Evolutionary conservation across 2,888 invertebrate species (phyloP), one percentile per base, ranked within the genome.

Genomic region (Capitulum mitella): DNA sequence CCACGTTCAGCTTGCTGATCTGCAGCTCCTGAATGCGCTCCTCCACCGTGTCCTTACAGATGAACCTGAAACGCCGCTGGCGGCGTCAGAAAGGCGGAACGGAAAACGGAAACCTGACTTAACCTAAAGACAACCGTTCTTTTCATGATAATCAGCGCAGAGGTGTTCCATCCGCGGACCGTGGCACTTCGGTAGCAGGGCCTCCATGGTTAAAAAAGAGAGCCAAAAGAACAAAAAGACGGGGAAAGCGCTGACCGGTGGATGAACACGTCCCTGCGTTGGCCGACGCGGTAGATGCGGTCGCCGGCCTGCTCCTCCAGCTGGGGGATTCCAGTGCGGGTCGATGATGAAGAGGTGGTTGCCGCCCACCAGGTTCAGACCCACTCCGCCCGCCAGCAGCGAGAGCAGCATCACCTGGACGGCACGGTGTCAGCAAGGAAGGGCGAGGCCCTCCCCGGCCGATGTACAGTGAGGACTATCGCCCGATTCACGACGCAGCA

Each of bases 291-390:
- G 87, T 97, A 96, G 81, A 98, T 92, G 80, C 98, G 89, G 87
- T 98, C 98, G 87, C 94, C 94, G 0, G 97, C 98, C 86, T 98
- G 98, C 74, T 91, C 89, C 86, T 98, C 98, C 76, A 98, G 87
- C 84, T 97, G 97, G 0, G 98, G 98, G 89, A n/a, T 98, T 98
- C 96, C 97, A 98, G 86, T 98, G 97, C 78, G 95, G 89, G 87
- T 98, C 98, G 37, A 96, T 86, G 51, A 98, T 87, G 48, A 97
- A 89, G 77, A 98, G 89, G 85, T 98, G 95, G 88, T 94, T 97
- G 0, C 92, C 98, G 3, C 97, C 98, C 79, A 93, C 89, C 78
- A 98, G 88, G 88, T 98, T 98, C 26, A 98, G 88, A 0, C 98
- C 98, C 29, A 97, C 96, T 43, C 97, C 98, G 77, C 97, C 98